Evolutionary conservation across 2,888 invertebrate species (phyloP).

Genomic region (Vesta saturnalis): DNA sequence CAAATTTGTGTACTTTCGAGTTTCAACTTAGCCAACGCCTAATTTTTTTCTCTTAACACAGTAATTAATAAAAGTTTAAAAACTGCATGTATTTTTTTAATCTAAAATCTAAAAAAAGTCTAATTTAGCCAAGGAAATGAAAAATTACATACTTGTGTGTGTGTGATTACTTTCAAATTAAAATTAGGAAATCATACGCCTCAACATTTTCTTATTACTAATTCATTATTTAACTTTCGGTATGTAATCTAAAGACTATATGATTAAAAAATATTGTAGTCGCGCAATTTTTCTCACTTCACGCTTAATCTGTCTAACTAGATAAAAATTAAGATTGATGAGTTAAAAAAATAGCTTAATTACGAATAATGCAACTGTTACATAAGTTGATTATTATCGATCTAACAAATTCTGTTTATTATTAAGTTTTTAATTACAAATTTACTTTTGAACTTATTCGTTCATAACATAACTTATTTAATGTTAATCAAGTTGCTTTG

Average conservation of each 20-base stretch:
- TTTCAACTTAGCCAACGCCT: too few species aligned
- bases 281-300: not conserved
- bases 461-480: too few species aligned
- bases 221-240: not conserved
- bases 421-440: too few species aligned
- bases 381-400: too few species aligned
- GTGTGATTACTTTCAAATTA: not conserved
- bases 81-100: not conserved
- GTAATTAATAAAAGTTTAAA: slow-evolving; percentile 1
- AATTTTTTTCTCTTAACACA: too few species aligned
- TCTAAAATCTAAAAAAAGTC: not conserved
- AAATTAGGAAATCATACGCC: not conserved
- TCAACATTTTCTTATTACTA: not conserved
- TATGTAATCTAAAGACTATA: not conserved
- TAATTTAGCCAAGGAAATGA: slow-evolving; percentile 1
- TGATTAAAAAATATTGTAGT: not conserved
- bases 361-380: too few species aligned
- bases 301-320: slow-evolving; percentile 1
- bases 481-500: too few species aligned
- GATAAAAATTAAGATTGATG: not conserved
- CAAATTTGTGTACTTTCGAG: too few species aligned
- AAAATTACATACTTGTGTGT: not conserved
- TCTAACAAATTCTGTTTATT: too few species aligned
- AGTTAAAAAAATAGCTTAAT: too few species aligned
- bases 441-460: too few species aligned